Evolutionary conservation across 2,113 vertebrate genomes (phyloP).

Genomic region (Corythornis vintsioides): DNA sequence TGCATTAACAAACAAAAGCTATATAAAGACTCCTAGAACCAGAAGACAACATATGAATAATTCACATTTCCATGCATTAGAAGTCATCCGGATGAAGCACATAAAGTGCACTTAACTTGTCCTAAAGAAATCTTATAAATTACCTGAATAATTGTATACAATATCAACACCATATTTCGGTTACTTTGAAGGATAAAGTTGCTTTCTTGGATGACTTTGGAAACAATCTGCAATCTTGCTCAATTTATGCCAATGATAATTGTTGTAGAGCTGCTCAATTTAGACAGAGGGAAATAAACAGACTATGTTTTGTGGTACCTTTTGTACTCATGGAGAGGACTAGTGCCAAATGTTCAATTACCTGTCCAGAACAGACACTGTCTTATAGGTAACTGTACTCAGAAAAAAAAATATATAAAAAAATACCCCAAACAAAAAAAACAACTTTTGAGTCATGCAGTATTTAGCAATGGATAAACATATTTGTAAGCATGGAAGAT

Average conservation of each 20-base stretch:
- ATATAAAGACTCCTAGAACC: conserved; percentile 62
- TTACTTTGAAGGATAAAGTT: conserved; percentile 54
- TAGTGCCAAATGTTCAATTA: background rate
- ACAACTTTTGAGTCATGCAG: background rate
- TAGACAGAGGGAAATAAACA: background rate
- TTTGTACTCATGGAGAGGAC: background rate
- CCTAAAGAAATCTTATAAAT: conserved; percentile 56
- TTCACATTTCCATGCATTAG: conserved; percentile 69
- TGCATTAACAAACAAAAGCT: conserved; percentile 75
- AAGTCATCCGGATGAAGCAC: conserved; percentile 51
- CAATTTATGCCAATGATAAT: conserved; percentile 33
- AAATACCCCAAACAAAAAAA: too few species aligned
- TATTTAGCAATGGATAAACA: background rate
- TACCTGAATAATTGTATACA: conserved; percentile 56
- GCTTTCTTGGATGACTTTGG: conserved; percentile 39
- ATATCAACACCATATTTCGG: conserved; percentile 48
- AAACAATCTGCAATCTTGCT: conserved; percentile 52
- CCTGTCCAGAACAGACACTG: background rate
- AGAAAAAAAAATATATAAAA: background rate
- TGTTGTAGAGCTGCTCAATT: conserved; percentile 23
- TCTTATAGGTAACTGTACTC: background rate
- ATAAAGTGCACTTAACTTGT: conserved; percentile 62
- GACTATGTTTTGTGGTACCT: background rate
- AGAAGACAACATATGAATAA: conserved; percentile 70
- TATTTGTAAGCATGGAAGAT: background rate